Conservation (phyloP, 2,888 invertebrate species). For the Melieria picta region DNA sequence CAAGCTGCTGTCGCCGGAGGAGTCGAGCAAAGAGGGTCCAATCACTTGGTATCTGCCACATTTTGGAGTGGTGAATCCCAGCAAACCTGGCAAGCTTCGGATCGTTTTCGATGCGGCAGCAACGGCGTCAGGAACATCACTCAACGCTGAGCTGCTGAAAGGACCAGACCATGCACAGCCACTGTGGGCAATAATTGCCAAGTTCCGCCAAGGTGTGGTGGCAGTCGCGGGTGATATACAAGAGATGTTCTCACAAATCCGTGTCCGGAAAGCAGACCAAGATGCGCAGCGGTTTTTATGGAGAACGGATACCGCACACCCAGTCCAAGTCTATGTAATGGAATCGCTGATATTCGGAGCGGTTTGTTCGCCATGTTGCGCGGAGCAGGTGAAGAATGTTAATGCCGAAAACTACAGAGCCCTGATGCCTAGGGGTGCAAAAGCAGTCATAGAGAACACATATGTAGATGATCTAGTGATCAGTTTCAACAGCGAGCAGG, state of each 20-base stretch:
- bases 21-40: background rate
- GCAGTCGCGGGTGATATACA: slow-evolving; percentile 50
- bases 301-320: slow-evolving; percentile 10
- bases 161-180: slow-evolving; percentile 43
- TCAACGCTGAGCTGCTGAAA: background rate
- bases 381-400: slow-evolving; percentile 48
- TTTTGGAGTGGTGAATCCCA: slow-evolving; percentile 27
- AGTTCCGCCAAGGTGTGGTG: slow-evolving; percentile 27
- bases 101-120: slow-evolving; percentile 53
- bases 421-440: slow-evolving; percentile 38
- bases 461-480: slow-evolving; percentile 44
- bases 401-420: slow-evolving; percentile 43
- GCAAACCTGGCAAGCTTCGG: slow-evolving; percentile 49
- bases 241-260: slow-evolving; percentile 46
- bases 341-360: slow-evolving; percentile 38
- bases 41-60: slow-evolving; percentile 13
- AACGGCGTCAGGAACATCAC: background rate
- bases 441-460: slow-evolving; percentile 37
- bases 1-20: background rate
- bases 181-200: slow-evolving; percentile 4
- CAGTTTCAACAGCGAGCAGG: slow-evolving; percentile 48
- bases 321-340: slow-evolving; percentile 28
- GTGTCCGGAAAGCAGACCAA: slow-evolving; percentile 45
- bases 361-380: slow-evolving; percentile 47
- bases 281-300: slow-evolving; percentile 43